These are phyloP conservation scores for Ammodramus savannarum DNA, from an alignment of 2,113 vertebrate genomes.

Conservation along the genomic window DNA sequence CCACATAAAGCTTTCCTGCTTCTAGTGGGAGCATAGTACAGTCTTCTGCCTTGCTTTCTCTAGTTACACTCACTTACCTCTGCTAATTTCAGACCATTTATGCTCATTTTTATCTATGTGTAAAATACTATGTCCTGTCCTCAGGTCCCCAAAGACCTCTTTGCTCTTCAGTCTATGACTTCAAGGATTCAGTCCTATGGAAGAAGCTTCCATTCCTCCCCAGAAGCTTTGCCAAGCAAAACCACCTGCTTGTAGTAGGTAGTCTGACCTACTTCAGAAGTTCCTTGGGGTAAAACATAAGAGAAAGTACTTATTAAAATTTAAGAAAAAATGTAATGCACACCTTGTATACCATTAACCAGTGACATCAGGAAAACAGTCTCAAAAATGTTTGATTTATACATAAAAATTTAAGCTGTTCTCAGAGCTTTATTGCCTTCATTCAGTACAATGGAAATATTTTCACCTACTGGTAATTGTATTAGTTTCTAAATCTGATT, in stretches of 20 bases:
- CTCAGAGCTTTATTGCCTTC: not conserved
- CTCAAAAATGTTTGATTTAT: not conserved
- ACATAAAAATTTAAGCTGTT: not conserved
- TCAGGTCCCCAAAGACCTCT: not conserved
- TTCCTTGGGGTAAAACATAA: not conserved
- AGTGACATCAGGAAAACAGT: not conserved
- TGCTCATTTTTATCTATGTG: not conserved
- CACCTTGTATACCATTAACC: not conserved
- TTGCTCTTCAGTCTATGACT: not conserved
- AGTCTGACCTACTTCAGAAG: not conserved
- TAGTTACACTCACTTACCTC: not conserved
- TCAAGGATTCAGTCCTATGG: not conserved
- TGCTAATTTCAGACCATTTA: not conserved
- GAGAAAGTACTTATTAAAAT: not conserved
- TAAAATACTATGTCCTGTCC: not conserved
- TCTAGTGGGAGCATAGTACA: not conserved
- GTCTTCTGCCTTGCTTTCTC: not conserved
- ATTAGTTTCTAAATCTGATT: slow-evolving; percentile 47
- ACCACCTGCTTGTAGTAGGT: not conserved
- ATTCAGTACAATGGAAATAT: not conserved
- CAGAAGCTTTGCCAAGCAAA: not conserved
- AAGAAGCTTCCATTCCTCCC: not conserved
- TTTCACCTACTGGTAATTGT: slow-evolving; percentile 7
- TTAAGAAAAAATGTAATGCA: not conserved
- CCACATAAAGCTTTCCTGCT: not conserved